A percentile compares a stretch with the other conserved stretches of the same genome.
Conservation (phyloP, 2,113 vertebrate species). For the Prunella fulvescens region DNA sequence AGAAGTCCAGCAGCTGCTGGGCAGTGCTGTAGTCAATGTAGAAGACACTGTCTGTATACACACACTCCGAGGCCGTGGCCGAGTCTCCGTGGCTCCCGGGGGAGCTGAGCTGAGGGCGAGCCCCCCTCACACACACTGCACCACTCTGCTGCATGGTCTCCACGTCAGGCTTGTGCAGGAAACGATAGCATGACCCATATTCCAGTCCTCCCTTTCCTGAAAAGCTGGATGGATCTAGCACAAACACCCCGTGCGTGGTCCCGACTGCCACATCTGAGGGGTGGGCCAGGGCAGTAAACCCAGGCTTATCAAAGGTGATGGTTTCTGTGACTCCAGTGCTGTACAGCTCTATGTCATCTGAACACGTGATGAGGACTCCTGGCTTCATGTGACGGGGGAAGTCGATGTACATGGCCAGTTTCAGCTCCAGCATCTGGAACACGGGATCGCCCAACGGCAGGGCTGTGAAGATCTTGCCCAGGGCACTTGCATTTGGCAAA, state of each 20-base stretch:
- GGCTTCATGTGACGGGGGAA: constrained; percentile 87
- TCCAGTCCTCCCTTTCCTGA: constrained; percentile 65
- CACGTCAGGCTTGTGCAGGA: constrained; percentile 90
- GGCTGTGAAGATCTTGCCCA: constrained; percentile 92
- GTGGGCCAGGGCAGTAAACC: constrained; percentile 91
- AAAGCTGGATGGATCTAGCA: constrained; percentile 68
- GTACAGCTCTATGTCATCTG: constrained; percentile 94
- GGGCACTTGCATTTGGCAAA: constrained; percentile 87
- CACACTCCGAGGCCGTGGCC: constrained; percentile 57
- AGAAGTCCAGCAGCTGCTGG: constrained; percentile 73
- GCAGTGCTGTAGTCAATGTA: constrained; percentile 80
- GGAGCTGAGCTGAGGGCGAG: neutral
- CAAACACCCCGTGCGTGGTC: constrained; percentile 90
- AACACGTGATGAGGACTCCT: constrained; percentile 85
- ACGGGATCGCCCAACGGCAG: constrained; percentile 84
- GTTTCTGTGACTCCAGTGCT: constrained; percentile 47
- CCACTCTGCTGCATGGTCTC: constrained; percentile 73
- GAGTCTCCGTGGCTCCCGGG: neutral
- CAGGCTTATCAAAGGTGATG: constrained; percentile 79
- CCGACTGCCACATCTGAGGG: constrained; percentile 82
- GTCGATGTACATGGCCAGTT: constrained; percentile 91
- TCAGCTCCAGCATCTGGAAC: constrained; percentile 95
- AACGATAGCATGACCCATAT: constrained; percentile 72
- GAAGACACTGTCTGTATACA: constrained; percentile 93
- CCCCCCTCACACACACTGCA: constrained; percentile 69